A percentile compares a stretch with the other conserved stretches of the same genome.
Evolutionary conservation across 2,888 invertebrate genomes (phyloP).

Genomic region (Eustalomyia histrio): DNA sequence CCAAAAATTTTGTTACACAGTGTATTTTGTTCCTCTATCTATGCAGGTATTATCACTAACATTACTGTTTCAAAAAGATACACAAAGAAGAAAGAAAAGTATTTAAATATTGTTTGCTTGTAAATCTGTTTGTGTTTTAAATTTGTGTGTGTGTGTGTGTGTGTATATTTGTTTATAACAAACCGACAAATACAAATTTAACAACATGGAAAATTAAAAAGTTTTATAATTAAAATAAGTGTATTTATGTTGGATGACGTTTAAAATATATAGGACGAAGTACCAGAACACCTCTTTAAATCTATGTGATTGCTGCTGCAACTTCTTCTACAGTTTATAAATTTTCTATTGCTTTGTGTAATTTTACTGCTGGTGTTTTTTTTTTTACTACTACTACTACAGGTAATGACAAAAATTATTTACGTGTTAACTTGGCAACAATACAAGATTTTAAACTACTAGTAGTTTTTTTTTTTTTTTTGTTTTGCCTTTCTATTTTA

Average conservation of each 20-base stretch:
- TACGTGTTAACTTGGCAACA: constrained; percentile 54
- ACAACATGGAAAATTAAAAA: constrained; percentile 56
- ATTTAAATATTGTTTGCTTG: neutral
- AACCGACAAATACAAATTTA: constrained; percentile 42
- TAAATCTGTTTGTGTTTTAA: neutral
- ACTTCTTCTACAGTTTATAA: neutral
- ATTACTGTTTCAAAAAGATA: neutral
- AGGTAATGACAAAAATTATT: constrained; percentile 55
- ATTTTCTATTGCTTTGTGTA: neutral
- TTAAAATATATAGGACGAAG: neutral
- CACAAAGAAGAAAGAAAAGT: neutral
- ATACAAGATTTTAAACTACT: constrained; percentile 33
- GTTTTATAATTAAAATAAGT: constrained; percentile 68
- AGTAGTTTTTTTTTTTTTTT: constrained; percentile 20
- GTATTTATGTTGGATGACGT: constrained; percentile 57
- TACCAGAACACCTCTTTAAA: constrained; percentile 11
- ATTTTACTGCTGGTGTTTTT: constrained; percentile 6
- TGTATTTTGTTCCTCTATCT: too few relatives aligned
- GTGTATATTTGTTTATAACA: constrained; percentile 15
- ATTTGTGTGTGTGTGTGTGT: neutral
- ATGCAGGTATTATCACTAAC: neutral
- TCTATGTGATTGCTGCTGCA: constrained; percentile 35
- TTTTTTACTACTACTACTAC: constrained; percentile 28
- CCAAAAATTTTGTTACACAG: too few relatives aligned
- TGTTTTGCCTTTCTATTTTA: neutral